Base-by-base conservation (phyloP, 2,797 vertebrate genomes). In the Sparus aurata region DNA sequence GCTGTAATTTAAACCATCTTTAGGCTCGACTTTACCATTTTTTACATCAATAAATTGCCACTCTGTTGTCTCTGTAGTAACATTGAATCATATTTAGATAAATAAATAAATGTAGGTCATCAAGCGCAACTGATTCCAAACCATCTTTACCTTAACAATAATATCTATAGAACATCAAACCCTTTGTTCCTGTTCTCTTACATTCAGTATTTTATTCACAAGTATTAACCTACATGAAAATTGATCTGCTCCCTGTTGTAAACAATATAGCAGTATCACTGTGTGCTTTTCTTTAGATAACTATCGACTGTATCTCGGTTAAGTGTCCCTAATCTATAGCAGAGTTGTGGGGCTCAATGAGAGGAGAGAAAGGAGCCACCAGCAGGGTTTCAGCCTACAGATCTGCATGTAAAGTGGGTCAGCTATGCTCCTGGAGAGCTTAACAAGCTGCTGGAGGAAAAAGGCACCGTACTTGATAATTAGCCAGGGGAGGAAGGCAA, bases 361-460 rank as follows among this genome's bases (percentile, higher is more conserved):
- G 82, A 66, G 76, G 57, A 72, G 63, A 84, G 77, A 81, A 85
- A 79, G 76, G 64, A 85, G 79, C 77, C 74, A 79, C 85, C 78
- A 83, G 85, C 55, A 54, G 80, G 77, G 87, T 77, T 91, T 87
- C 85, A 86, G 85, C 85, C 85, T 67, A 67, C 84, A 88, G 87
- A 89, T 91, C 89, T 88, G 65, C 86, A 84, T 86, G 84, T 87
- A 94, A 96, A 96, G 91, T 95, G 94, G 95, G 95, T 95, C 95
- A 96, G 90, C 92, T 85, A 60, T 79, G 90, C 92, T 95, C 93
- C 92, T 94, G 80, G 83, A 94, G 92, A 94, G 93, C 91, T 92
- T 91, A 87, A 92, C 88, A 87, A 92, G 93, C 93, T 93, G 91
- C 86, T 79, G 79, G 90, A 91, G 85, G 90, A 94, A 94, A 90